Evolutionary conservation across 1,140 invertebrate genomes (phyloP).

Genomic region (Coptotermes formosanus): DNA sequence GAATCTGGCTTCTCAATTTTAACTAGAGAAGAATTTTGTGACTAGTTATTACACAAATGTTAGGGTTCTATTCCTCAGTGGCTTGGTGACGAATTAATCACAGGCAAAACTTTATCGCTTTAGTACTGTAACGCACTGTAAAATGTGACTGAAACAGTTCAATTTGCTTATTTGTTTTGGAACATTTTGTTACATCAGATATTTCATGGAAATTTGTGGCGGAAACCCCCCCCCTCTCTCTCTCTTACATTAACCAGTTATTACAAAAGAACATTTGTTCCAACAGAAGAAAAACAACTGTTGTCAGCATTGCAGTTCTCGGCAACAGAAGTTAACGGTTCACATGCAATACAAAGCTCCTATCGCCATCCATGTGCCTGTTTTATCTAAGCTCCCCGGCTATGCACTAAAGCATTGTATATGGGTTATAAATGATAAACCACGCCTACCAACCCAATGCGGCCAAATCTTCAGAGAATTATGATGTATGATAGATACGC

Average conservation of each 20-base stretch:
- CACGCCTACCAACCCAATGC: slow-evolving; percentile 12
- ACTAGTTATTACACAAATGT: too few species aligned
- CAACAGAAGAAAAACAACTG: background rate
- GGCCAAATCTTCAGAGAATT: slow-evolving; percentile 18
- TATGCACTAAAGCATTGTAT: slow-evolving; percentile 17
- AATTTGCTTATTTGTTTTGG: background rate
- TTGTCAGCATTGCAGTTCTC: background rate
- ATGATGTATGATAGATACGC: slow-evolving; percentile 15
- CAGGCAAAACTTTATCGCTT: too few species aligned
- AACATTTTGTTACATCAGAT: background rate
- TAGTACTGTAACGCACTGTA: background rate
- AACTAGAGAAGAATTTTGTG: too few species aligned
- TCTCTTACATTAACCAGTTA: background rate
- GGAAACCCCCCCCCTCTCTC: background rate
- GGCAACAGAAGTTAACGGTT: background rate
- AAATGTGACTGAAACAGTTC: background rate
- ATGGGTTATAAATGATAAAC: slow-evolving; percentile 19
- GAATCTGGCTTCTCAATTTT: too few species aligned
- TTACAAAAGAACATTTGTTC: background rate
- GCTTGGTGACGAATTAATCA: too few species aligned
- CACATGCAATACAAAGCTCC: background rate
- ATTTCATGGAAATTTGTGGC: background rate
- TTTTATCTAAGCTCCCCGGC: background rate
- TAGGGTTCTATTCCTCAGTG: too few species aligned
- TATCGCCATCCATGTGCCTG: background rate